Base-by-base conservation (phyloP, 1,140 invertebrate genomes). In the Drosophila nebulosa region DNA sequence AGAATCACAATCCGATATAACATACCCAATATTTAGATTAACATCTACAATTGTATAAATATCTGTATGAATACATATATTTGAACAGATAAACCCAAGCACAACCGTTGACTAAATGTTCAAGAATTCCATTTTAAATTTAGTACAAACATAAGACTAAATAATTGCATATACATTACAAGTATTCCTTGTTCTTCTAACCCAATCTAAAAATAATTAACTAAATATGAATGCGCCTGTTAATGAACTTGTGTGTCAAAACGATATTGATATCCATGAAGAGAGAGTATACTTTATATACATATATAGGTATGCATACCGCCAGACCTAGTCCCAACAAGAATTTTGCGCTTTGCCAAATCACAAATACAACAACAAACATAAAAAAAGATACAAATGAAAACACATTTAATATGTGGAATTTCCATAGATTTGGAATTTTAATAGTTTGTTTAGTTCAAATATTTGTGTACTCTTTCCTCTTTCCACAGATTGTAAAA, bases 131-230 rank as follows among this genome's bases (percentile, higher is more conserved):
- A 85, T 81, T 86, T 86, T 74, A 81, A 86, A 55, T 55, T 64
- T 81, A 85, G 80, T 85, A 85, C 80, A 85, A 83, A 86, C 50
- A 61, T 86, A 78, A 78, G 74, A 79, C 75, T 84, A 77, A 72
- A 78, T 27, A 62, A 61, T 70, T 14, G 24, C 59, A 39, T 39
- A 55, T 55, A 66, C 24, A 36, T n/a, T n/a, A 30, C 39, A 46
- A 46, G 39, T 46, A 46, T 67, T 51, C 9, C 69, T 18, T 65
- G 55, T 46, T 69, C 57, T 10, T 32, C 57, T 65, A 64, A 60
- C 53, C 26, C 35, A 64, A 36, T 64, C 26, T 61, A 32, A 57
- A 46, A 57, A 51, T 65, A 68, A 62, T 71, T 46, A 63, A 76
- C 32, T 64, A 74, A 66, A 66, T 69, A 59, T 35, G 6, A 61